Conservation (phyloP, 2,113 vertebrate genomes). For the Xiphophorus maculatus region DNA sequence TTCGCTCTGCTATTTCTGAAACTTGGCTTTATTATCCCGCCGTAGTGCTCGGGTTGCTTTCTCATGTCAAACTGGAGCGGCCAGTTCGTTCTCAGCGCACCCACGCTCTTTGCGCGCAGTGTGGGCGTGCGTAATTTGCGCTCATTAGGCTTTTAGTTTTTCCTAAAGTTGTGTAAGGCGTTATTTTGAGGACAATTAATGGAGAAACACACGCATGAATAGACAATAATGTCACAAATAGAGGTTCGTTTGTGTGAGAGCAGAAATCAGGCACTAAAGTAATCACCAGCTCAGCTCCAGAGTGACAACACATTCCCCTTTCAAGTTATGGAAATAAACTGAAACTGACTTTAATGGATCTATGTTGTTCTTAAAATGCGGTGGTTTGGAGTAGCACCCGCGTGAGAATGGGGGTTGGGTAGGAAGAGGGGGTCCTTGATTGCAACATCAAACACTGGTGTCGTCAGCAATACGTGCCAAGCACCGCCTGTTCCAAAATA, state of each 20-base stretch:
- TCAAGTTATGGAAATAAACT: not conserved
- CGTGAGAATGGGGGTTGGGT: constrained; percentile 30
- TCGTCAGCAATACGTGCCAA: constrained; percentile 61
- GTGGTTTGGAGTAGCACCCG: constrained; percentile 14
- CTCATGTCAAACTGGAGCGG: constrained; percentile 32
- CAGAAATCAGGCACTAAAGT: constrained; percentile 7
- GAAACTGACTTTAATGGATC: not conserved
- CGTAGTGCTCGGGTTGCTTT: constrained; percentile 26
- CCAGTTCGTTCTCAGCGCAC: not conserved
- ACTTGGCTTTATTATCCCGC: constrained; percentile 18
- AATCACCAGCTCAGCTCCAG: not conserved
- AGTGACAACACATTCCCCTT: not conserved
- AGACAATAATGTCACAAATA: constrained; percentile 37
- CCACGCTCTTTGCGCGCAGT: constrained; percentile 20
- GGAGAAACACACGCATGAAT: constrained; percentile 51
- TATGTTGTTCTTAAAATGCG: not conserved
- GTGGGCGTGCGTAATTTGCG: constrained; percentile 62
- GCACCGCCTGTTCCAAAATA: constrained; percentile 72
- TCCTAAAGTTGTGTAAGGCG: constrained; percentile 60
- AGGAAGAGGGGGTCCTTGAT: constrained; percentile 27
- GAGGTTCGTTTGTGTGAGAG: constrained; percentile 19
- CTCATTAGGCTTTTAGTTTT: constrained; percentile 40
- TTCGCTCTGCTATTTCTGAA: constrained; percentile 22
- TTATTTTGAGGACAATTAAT: constrained; percentile 26
- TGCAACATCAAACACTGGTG: constrained; percentile 70